Conservation (phyloP, 2,888 invertebrate species). For the Campoplex nolae region DNA sequence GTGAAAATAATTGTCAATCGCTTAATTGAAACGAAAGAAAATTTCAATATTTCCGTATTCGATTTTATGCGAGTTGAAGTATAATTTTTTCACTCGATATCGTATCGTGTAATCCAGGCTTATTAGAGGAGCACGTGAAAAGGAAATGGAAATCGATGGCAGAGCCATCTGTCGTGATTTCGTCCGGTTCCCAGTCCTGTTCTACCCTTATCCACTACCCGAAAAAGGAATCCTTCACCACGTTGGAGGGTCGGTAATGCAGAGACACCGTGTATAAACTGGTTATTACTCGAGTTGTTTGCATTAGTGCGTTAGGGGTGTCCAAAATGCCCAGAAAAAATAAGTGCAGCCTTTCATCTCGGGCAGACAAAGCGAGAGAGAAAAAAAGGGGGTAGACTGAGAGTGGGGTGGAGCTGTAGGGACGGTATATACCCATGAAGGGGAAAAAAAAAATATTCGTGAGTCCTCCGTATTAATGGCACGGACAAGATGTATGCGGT, state of each 20-base stretch:
- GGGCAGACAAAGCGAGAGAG: constrained; percentile 60
- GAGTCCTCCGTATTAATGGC: constrained; percentile 59
- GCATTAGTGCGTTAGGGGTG: constrained; percentile 73
- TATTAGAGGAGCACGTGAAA: constrained; percentile 61
- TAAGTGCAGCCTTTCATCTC: constrained; percentile 47
- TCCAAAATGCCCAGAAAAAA: constrained; percentile 67
- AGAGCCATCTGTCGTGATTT: constrained; percentile 77
- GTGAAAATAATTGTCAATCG: not conserved
- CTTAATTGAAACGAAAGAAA: not conserved
- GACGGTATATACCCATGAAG: constrained; percentile 12
- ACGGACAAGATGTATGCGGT: not conserved
- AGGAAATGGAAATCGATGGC: constrained; percentile 73
- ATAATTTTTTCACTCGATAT: not conserved
- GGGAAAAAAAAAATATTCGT: not conserved
- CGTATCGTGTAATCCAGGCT: constrained; percentile 67
- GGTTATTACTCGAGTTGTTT: constrained; percentile 68
- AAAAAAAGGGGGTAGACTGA: constrained; percentile 52
- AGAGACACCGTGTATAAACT: constrained; percentile 68
- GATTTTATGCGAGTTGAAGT: not conserved
- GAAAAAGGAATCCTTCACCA: constrained; percentile 21
- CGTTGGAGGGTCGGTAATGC: constrained; percentile 77
- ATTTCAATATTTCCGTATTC: not conserved
- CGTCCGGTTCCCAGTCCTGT: constrained; percentile 43
- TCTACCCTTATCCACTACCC: constrained; percentile 54
- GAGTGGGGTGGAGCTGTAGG: constrained; percentile 68